These are phyloP conservation scores for Oedothorax gibbosus DNA, from an alignment of 1,140 invertebrate genomes.

Conservation along the genomic window DNA sequence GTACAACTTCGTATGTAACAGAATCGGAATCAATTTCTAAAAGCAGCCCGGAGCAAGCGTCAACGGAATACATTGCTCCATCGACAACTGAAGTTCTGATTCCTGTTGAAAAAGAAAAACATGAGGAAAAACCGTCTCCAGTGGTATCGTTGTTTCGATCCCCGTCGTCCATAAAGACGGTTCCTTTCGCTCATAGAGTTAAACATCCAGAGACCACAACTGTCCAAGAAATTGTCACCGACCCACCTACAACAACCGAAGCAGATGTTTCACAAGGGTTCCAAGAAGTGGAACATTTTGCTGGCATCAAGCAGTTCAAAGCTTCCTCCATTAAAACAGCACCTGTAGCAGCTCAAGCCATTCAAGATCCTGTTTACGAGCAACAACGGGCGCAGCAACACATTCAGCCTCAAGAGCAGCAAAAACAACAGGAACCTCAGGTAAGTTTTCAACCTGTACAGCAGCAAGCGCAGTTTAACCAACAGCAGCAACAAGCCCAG, in stretches of 20 bases:
- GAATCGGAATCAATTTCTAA: slow-evolving; percentile 20
- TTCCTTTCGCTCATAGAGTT: slow-evolving; percentile 12
- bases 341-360: not conserved
- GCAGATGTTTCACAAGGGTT: not conserved
- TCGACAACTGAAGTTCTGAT: not conserved
- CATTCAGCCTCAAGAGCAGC: not conserved
- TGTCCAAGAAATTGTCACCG: not conserved
- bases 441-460: not conserved
- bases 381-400: not conserved
- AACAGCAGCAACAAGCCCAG: not conserved
- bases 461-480: not conserved
- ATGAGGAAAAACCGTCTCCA: slow-evolving; percentile 5
- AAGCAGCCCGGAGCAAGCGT: slow-evolving; percentile 14
- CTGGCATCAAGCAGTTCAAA: slow-evolving; percentile 32
- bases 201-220: slow-evolving; percentile 33
- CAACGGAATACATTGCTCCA: not conserved
- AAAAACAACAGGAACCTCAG: not conserved
- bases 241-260: not conserved
- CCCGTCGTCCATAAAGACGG: slow-evolving; percentile 48
- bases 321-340: slow-evolving; percentile 36
- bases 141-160: slow-evolving; percentile 13
- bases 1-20: slow-evolving; percentile 16
- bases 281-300: slow-evolving; percentile 15
- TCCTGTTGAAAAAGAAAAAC: not conserved
- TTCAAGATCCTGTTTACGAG: not conserved